phyloP scores from a whole-genome alignment of 2,888 invertebrate genomes.

The Tetramorium bicarinatum region DNA sequence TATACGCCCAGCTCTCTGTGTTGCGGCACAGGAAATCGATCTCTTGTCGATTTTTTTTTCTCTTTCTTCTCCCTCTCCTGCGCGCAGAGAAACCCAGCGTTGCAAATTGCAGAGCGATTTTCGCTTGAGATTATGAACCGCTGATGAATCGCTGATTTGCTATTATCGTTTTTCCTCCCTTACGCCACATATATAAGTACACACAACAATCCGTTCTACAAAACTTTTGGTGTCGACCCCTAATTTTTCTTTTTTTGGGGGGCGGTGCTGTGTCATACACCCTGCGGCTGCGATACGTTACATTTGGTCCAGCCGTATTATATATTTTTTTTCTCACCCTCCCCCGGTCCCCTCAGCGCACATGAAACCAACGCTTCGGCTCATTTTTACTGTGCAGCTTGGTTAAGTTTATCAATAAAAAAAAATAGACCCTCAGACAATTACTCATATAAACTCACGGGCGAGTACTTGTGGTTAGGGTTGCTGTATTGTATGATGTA shows the following conservation, averaged over 20 bases:
- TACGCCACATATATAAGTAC: not conserved
- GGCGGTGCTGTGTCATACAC: constrained; percentile 12
- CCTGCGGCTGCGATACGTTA: constrained; percentile 71
- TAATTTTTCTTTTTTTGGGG: constrained; percentile 19
- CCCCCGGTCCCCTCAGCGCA: constrained; percentile 36
- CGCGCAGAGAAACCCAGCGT: constrained; percentile 32
- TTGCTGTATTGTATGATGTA: constrained; percentile 50
- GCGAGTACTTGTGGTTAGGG: constrained; percentile 72
- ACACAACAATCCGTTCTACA: constrained; percentile 57
- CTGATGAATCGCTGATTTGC: constrained; percentile 47
- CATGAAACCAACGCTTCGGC: constrained; percentile 58
- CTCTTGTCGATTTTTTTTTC: constrained; percentile 33
- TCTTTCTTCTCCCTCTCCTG: not conserved
- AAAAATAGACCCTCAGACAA: constrained; percentile 68
- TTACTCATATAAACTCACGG: constrained; percentile 71
- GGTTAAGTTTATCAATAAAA: constrained; percentile 29
- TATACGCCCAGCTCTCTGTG: constrained; percentile 2
- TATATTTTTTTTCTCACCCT: constrained; percentile 25
- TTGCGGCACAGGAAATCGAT: constrained; percentile 51
- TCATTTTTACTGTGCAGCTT: constrained; percentile 39
- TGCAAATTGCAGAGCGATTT: constrained; percentile 45
- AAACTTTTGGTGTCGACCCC: constrained; percentile 18
- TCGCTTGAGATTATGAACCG: constrained; percentile 39
- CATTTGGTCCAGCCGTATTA: constrained; percentile 71
- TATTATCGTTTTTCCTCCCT: constrained; percentile 25